These are phyloP conservation scores for Diuraphis noxia DNA, from an alignment of 1,140 invertebrate genomes.

Conservation along the genomic window DNA sequence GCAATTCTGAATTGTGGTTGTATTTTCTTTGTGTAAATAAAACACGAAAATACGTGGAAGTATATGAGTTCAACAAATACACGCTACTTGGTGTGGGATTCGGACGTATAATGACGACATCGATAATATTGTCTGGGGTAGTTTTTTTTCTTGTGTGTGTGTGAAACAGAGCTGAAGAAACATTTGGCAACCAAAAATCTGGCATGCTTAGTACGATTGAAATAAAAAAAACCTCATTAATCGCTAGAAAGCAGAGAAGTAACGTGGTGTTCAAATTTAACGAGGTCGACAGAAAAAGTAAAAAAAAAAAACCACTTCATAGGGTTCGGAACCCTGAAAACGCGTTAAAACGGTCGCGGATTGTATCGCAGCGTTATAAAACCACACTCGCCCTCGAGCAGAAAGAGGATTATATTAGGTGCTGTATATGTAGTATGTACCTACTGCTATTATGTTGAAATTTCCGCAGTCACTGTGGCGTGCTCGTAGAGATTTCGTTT, in stretches of 20 bases:
- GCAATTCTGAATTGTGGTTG: background rate
- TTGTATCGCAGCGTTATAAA: constrained; percentile 6
- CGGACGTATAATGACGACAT: background rate
- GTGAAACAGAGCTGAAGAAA: background rate
- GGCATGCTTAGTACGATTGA: background rate
- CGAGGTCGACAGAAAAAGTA: background rate
- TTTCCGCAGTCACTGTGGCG: no score
- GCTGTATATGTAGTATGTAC: background rate
- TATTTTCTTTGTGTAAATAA: background rate
- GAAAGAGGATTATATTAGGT: background rate
- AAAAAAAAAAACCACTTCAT: background rate
- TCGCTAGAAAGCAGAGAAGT: background rate
- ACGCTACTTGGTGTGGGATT: background rate
- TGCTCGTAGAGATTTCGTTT: no score
- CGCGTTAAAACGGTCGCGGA: background rate
- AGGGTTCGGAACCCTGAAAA: background rate
- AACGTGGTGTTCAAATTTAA: background rate
- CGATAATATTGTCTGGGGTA: background rate
- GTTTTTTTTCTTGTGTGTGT: background rate
- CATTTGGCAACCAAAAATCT: constrained; percentile 7
- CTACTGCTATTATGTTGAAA: background rate
- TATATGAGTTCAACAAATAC: background rate
- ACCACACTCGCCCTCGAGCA: background rate
- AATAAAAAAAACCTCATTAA: constrained; percentile 4
- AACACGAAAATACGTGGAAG: background rate